Evolutionary conservation across 2,113 vertebrate species (phyloP).

Genomic region (Eurystomus gularis): DNA sequence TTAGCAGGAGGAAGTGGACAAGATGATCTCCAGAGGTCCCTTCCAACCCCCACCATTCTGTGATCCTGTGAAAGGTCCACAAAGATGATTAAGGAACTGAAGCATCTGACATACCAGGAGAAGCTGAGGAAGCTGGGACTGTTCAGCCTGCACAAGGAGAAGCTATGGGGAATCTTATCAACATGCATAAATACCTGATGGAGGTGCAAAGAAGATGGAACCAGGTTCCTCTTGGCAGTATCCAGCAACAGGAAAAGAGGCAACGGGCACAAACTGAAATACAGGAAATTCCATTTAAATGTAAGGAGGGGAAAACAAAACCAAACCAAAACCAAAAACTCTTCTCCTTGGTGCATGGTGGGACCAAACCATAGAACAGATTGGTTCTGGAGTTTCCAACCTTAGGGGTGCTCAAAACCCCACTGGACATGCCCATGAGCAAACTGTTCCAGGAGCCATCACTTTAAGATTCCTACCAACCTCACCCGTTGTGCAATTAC

Average conservation of each 20-base stretch:
- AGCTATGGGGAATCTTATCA: neutral
- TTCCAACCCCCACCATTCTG: neutral
- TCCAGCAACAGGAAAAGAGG: neutral
- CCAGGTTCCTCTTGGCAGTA: neutral
- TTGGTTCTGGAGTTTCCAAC: neutral
- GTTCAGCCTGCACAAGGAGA: neutral
- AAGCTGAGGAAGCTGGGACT: neutral
- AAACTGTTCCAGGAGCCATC: neutral
- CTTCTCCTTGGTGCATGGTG: neutral
- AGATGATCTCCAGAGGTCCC: neutral
- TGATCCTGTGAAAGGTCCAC: neutral
- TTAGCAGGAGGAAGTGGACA: no score
- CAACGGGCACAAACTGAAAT: conserved; percentile 13
- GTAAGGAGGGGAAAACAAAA: neutral
- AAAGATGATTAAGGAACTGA: neutral
- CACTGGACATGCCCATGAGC: neutral
- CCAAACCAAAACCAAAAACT: neutral
- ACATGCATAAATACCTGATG: conserved; percentile 6
- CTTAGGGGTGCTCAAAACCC: neutral
- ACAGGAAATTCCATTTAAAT: neutral
- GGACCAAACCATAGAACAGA: neutral
- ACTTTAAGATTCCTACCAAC: neutral
- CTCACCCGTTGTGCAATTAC: neutral
- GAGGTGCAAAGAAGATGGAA: neutral
- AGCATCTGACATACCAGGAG: neutral